Conservation (phyloP, 2,113 vertebrate species). For the Myrmecobius fasciatus region DNA sequence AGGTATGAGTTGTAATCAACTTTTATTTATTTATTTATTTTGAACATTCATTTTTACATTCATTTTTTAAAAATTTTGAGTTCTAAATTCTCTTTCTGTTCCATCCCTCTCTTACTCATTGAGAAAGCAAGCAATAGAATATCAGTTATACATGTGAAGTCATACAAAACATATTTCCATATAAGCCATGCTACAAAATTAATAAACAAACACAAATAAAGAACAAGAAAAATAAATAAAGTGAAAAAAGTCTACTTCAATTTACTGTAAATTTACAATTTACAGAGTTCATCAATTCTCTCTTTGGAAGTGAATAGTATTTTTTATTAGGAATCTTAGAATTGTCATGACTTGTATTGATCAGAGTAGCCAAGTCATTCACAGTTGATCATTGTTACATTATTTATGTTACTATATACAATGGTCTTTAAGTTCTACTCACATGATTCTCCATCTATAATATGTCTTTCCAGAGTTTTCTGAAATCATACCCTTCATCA, state of each 20-base stretch:
- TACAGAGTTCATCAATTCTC: neutral
- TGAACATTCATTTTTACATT: neutral
- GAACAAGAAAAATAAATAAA: neutral
- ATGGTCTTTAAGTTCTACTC: neutral
- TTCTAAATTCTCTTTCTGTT: neutral
- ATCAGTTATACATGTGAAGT: neutral
- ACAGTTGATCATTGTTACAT: neutral
- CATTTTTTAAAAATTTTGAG: neutral
- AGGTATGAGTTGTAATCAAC: neutral
- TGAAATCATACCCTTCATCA: neutral
- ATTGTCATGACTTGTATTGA: neutral
- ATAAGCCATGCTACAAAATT: neutral
- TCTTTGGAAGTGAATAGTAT: neutral
- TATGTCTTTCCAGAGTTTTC: neutral
- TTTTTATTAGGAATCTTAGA: neutral
- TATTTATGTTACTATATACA: neutral
- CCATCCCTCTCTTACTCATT: neutral
- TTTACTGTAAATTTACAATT: too few species aligned
- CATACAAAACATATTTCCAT: neutral
- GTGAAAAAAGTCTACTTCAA: neutral
- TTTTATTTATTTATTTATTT: neutral
- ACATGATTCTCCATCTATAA: neutral
- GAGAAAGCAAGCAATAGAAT: neutral
- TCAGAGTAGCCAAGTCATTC: neutral
- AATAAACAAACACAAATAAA: neutral